Evolutionary conservation across 53 echinoderm and acorn worm genomes (phyloP).

Genomic region (Temnopleurus reevesii): DNA sequence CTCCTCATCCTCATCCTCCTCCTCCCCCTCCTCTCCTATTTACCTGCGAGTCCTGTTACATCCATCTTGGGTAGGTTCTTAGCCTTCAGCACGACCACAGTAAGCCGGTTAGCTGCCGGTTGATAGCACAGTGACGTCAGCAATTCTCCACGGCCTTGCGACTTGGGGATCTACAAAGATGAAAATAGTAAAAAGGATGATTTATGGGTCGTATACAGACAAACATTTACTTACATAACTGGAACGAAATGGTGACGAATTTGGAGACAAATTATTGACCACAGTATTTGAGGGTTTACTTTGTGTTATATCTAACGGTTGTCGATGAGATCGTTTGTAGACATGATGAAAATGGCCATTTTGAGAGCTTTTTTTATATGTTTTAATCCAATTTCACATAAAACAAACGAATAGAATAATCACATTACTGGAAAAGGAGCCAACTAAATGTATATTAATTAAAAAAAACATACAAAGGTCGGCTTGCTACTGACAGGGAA

Average conservation of each 20-base stretch:
- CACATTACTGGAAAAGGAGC: too few relatives aligned
- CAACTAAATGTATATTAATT: too few relatives aligned
- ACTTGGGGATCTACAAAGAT: constrained; percentile 79
- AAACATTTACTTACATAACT: background rate
- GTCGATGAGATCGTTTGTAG: too few relatives aligned
- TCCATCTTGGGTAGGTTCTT: constrained; percentile 99
- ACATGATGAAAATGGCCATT: too few relatives aligned
- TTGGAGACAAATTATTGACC: background rate
- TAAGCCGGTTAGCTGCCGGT: constrained; percentile 95
- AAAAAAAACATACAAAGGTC: too few relatives aligned
- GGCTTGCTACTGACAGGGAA: too few relatives aligned
- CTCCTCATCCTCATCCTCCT: background rate
- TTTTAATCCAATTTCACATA: too few relatives aligned
- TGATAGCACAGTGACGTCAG: constrained; percentile 96
- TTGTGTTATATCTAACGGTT: too few relatives aligned
- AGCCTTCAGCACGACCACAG: constrained; percentile 97
- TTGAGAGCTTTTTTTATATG: too few relatives aligned
- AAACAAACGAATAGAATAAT: too few relatives aligned
- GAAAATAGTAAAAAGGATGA: background rate
- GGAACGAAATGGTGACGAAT: background rate
- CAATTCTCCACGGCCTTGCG: constrained; percentile 95
- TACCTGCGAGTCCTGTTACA: constrained; percentile 98
- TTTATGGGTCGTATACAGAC: background rate
- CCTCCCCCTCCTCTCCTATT: background rate
- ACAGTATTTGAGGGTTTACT: too few relatives aligned